These are phyloP conservation scores for Eupithecia tripunctaria DNA, from an alignment of 2,888 invertebrate species.

Conservation along the genomic window DNA sequence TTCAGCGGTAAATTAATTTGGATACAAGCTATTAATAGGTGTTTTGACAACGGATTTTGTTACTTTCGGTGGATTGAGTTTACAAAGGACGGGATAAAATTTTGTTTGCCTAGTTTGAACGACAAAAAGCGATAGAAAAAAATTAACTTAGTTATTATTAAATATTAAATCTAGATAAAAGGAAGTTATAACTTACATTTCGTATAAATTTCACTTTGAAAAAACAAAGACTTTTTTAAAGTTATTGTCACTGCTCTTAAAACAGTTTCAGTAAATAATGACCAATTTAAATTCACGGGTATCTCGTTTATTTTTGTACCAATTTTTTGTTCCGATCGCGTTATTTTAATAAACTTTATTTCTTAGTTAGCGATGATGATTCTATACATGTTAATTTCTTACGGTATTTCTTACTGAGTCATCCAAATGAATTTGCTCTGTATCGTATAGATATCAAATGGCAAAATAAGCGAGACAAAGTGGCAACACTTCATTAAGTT, in stretches of 20 bases:
- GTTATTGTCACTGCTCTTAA: not conserved
- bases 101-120: not conserved
- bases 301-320: no score
- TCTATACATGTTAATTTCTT: not conserved
- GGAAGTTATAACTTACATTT: not conserved
- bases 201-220: not conserved
- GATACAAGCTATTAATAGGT: constrained; percentile 36
- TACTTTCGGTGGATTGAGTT: constrained; percentile 12
- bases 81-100: not conserved
- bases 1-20: constrained; percentile 42
- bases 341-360: no score
- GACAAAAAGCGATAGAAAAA: not conserved
- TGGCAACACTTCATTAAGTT: constrained; percentile 24
- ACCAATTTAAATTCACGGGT: no score
- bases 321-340: no score
- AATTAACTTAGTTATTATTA: not conserved
- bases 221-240: not conserved
- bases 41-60: constrained; percentile 21
- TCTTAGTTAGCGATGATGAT: no score
- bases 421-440: not conserved
- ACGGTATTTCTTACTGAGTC: not conserved
- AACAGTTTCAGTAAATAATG: not conserved
- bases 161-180: not conserved
- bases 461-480: constrained; percentile 22
- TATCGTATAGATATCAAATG: constrained; percentile 16